These are phyloP conservation scores for Rhyacophila brunnea DNA, from an alignment of 1,140 invertebrate species.

Conservation along the genomic window DNA sequence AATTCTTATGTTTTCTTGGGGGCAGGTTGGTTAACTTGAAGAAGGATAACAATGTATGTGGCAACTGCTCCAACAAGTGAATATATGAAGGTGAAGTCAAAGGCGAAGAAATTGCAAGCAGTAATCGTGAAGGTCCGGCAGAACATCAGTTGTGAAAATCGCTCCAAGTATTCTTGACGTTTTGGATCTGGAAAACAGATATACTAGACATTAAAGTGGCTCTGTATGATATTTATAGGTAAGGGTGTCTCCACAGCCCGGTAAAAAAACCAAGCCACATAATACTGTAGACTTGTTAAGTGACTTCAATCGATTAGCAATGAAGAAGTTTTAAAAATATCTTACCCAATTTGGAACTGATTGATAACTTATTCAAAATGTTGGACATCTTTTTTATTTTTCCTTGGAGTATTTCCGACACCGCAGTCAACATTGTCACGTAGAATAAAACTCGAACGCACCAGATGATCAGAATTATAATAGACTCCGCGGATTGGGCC, in stretches of 20 bases:
- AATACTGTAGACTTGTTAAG: not conserved
- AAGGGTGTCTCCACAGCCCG: too few species aligned
- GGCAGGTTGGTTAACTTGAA: conserved; percentile 24
- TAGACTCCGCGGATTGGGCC: not conserved
- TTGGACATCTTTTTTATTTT: conserved; percentile 27
- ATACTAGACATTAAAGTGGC: too few species aligned
- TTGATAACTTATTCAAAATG: conserved; percentile 31
- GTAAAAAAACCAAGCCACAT: too few species aligned
- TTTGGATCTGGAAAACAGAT: conserved; percentile 21
- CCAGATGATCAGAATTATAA: conserved; percentile 16
- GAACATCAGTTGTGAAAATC: conserved; percentile 30
- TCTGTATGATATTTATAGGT: too few species aligned
- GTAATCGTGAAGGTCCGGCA: conserved; percentile 30
- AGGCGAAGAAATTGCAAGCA: conserved; percentile 32
- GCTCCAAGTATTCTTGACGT: conserved; percentile 28
- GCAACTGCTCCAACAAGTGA: conserved; percentile 30
- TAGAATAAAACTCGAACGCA: conserved; percentile 23
- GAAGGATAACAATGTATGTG: conserved; percentile 31
- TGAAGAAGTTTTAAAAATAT: not conserved
- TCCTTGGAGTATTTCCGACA: conserved; percentile 20
- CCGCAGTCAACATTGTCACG: conserved; percentile 23
- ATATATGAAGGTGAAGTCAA: conserved; percentile 34
- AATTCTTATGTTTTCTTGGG: not conserved
- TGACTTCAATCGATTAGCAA: not conserved
- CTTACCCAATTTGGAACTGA: conserved; percentile 29